Base-by-base conservation (phyloP, 2,888 invertebrate genomes). In the Hoplodrina blanda region DNA sequence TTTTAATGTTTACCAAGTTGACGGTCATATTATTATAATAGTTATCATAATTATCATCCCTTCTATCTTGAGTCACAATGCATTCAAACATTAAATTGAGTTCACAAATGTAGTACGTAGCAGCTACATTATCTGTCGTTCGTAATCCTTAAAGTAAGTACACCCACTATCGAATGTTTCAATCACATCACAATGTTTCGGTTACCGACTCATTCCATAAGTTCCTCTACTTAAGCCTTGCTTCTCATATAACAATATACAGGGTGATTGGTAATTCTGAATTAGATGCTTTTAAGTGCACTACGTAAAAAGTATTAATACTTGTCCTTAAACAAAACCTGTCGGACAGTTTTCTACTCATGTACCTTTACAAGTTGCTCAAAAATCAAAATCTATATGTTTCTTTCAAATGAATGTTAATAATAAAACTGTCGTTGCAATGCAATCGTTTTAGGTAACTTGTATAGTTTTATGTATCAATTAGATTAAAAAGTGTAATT, bases 141-240 rank as follows among this genome's bases (percentile, higher is more conserved):
- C n/a, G 44, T 44, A 15, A 0, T 44, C 6, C 44, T 4, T 15
- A 49, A 6, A 49, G 49, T 49, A 49, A 49, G 49, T n/a, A 4
- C 8, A 55, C 2, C n/a, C 11, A 46, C 46, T 17, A 13, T 8
- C 33, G 13, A 25, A 25, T 25, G 25, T 25, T 25, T 25, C 25
- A 25, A 25, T 25, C 25, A 2, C 25, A 25, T 2, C 25, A 50
- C 53, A 33, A 44, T 30, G 3, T n/a, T 19, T 37, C 15, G 4
- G 17, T 17, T 15, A 3, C 44, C 30, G 13, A 41, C 37, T 20
- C 11, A 17, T 15, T 20, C 5, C n/a, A 33, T 11, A 17, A 41
- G 46, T 30, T n/a, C 71, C 74, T 30, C 46, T 54, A 56, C 60
- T 15, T 44, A 46, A 69, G 77, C 56, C 69, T 56, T 61, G 77